phyloP scores from a whole-genome alignment of 2,797 vertebrate genomes.

The Neostethus bicornis region DNA sequence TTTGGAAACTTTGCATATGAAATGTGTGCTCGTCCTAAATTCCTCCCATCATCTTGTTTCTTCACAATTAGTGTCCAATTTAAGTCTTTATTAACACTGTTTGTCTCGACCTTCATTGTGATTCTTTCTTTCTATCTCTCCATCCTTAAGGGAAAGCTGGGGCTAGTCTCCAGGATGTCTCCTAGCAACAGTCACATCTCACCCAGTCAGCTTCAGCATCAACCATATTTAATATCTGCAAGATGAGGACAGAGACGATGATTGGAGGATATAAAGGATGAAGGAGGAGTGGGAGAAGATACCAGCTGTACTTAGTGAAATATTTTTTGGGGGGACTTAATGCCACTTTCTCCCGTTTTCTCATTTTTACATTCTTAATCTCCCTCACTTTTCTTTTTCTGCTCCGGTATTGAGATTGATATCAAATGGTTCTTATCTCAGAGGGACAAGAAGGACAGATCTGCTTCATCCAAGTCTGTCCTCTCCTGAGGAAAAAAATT shows the following conservation, averaged over 20 bases:
- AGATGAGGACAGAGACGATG: conserved; percentile 8
- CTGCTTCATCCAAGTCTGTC: conserved; percentile 35
- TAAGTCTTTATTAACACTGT: not conserved
- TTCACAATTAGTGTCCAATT: too few species aligned
- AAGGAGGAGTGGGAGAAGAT: not conserved
- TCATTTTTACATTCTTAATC: not conserved
- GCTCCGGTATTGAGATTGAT: conserved; percentile 26
- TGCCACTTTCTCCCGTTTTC: too few species aligned
- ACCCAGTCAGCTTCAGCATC: conserved; percentile 39
- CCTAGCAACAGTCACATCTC: conserved; percentile 66
- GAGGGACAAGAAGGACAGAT: conserved; percentile 56
- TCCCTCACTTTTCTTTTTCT: not conserved
- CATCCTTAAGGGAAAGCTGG: conserved; percentile 29
- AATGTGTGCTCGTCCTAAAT: too few species aligned
- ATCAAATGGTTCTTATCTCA: conserved; percentile 58
- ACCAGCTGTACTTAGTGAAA: not conserved
- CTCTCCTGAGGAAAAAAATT: conserved; percentile 29
- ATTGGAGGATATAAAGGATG: not conserved
- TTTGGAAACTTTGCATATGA: too few species aligned
- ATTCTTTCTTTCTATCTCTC: conserved; percentile 16
- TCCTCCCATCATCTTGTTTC: too few species aligned
- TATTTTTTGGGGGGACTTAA: too few species aligned
- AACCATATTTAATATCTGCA: conserved; percentile 44
- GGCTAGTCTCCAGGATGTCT: conserved; percentile 45
- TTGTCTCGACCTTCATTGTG: conserved; percentile 1